phyloP scores from a whole-genome alignment of 2,113 vertebrate genomes.

The Speoplatyrhinus poulsoni region DNA sequence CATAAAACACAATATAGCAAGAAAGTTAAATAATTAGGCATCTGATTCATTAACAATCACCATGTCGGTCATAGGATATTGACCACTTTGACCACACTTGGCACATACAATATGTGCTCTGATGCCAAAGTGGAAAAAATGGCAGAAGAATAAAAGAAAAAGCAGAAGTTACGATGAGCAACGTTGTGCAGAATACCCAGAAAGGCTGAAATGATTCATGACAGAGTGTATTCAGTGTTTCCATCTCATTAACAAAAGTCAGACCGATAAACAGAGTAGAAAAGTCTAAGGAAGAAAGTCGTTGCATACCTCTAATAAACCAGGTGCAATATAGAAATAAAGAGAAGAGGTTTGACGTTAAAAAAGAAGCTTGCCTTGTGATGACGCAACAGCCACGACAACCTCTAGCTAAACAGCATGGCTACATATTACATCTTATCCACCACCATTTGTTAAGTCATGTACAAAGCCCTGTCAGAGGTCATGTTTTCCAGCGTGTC shows the following conservation, averaged over 20 bases:
- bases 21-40: no score
- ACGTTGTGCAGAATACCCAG: constrained; percentile 52
- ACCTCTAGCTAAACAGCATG: no score
- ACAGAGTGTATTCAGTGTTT: constrained; percentile 58
- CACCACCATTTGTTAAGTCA: constrained; percentile 16
- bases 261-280: constrained; percentile 2
- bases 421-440: constrained; percentile 27
- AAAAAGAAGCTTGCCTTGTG: not conserved
- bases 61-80: no score
- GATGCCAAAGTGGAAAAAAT: constrained; percentile 47
- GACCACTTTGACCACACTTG: not conserved
- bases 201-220: constrained; percentile 68
- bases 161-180: constrained; percentile 58
- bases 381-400: constrained; percentile 23
- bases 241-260: constrained; percentile 50
- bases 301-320: not conserved
- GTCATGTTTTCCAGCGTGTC: constrained; percentile 39
- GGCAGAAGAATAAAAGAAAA: constrained; percentile 36
- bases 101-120: constrained; percentile 18
- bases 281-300: not conserved
- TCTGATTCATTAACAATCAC: no score
- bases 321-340: constrained; percentile 1
- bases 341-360: not conserved
- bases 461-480: constrained; percentile 28
- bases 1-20: no score